Evolutionary conservation across 2,797 vertebrate genomes (phyloP), one percentile per base, ranked within the genome.

Genomic region (Fistularia tabacaria): DNA sequence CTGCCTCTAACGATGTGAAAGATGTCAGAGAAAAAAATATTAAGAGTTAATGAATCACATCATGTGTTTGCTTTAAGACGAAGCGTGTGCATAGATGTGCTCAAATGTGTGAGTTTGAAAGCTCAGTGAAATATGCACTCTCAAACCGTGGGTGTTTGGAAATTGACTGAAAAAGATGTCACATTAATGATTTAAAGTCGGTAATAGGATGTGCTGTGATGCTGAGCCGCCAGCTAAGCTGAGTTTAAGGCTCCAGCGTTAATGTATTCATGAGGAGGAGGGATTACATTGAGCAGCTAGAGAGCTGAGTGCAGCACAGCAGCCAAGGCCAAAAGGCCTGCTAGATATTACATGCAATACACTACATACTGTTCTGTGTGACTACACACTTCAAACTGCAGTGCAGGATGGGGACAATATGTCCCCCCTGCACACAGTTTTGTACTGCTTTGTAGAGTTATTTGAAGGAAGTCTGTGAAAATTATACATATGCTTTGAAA

Each of bases 141-240:
- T 71, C 86, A 72, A 54, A 87, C 82, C 74, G 84, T 87, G 89
- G 88, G 89, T 91, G 90, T 89, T 90, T 90, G 85, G 82, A 89
- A 88, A 89, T 82, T 79, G 86, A 89, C 88, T 88, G 87, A 90
- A 90, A 90, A 89, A 84, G 86, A 89, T 90, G 89, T 91, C 89
- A 91, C 87, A 89, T 92, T 90, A 92, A 91, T 91, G 90, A 91
- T 91, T 90, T 91, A 90, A 89, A 91, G 88, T 87, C 79, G 85
- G 87, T 91, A 91, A 92, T 90, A 92, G 90, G 90, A 92, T 92
- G 90, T 91, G 90, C 89, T 91, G 88, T 88, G 89, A 88, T 75
- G 87, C 85, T 87, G 88, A 91, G 90, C 89, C 86, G 82, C 74
- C 77, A 88, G 88, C 88, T 90, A 90, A 92, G 82, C 87, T 81